Base-by-base conservation (phyloP, 2,797 vertebrate species). In the Gadopsis marmoratus region DNA sequence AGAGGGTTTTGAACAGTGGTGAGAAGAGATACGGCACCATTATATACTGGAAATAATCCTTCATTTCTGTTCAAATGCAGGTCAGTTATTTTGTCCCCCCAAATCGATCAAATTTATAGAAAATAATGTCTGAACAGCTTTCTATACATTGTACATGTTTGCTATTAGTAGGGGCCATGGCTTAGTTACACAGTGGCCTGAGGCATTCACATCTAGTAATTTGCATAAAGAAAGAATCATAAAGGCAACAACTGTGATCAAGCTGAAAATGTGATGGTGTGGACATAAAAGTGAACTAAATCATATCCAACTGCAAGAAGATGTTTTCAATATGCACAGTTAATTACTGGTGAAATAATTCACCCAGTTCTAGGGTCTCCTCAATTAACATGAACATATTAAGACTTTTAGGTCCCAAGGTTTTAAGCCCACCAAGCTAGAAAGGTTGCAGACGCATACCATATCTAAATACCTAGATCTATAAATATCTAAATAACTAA, bases 81-180 rank as follows among this genome's bases (percentile, higher is more conserved):
- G 78, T 83, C 47, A 50, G 9, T 64, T 39, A 82, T 71, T 72
- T 51, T 48, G 33, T 33, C 4, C 58, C 14, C 12, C 5, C 59
- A 83, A 82, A 81, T 74, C 19, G 71, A 71, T 31, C 19, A 70
- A 77, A 85, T 82, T 92, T 41, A 83, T 76, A 86, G 58, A 86
- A 83, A 72, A 76, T 61, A 72, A 78, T 83, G 33, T 41, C 72
- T 84, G 61, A 88, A 74, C 78, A 78, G 67, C 61, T 86, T 71
- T 69, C 56, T 66, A 88, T 86, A 31, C 77, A 89, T 87, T 81
- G 86, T 67, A 79, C 76, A 87, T 76, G 47, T 73, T 48, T 45
- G 50, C 76, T 69, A 66, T 76, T 84, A 71, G 63, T 16, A 70
- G 31, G 62, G 45, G 64, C 54, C 54, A 45, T 59, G 54, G 74